Conservation (phyloP, 2,113 vertebrate genomes). For the Siniperca chuatsi region DNA sequence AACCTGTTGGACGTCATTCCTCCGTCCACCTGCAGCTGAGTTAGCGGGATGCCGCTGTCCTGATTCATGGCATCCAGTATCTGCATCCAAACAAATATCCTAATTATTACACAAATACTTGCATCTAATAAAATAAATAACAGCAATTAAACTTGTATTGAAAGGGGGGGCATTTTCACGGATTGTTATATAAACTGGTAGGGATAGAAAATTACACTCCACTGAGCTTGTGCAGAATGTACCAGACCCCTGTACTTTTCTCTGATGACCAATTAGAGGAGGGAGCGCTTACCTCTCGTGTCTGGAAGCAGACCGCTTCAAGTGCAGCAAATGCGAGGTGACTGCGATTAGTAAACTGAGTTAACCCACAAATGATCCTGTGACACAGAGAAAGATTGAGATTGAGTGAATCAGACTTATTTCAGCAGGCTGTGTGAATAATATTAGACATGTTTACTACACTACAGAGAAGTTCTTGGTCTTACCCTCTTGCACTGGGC, state of each 20-base stretch:
- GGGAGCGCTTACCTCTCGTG: conserved; percentile 85
- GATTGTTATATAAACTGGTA: no score
- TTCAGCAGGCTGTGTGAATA: not conserved
- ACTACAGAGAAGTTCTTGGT: not conserved
- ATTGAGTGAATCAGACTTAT: not conserved
- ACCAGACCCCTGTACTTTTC: not conserved
- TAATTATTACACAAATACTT: not conserved
- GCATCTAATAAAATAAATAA: not conserved
- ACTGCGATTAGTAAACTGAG: conserved; percentile 94
- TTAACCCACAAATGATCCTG: conserved; percentile 97
- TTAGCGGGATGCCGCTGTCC: conserved; percentile 93
- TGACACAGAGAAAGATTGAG: conserved; percentile 1
- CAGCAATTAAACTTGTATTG: not conserved
- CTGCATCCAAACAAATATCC: conserved; percentile 70
- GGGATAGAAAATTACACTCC: not conserved
- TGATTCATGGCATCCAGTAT: conserved; percentile 96
- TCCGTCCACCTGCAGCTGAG: conserved; percentile 92
- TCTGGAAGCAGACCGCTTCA: conserved; percentile 96
- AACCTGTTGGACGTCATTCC: conserved; percentile 95
- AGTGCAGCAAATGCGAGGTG: conserved; percentile 94
- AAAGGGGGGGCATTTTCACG: no score
- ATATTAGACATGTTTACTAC: fast-evolving
- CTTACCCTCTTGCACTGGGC: conserved; percentile 94
- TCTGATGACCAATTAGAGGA: not conserved
- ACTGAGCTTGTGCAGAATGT: not conserved